phyloP scores from a whole-genome alignment of 2,888 invertebrate species.

The Tetanocera ferruginea region DNA sequence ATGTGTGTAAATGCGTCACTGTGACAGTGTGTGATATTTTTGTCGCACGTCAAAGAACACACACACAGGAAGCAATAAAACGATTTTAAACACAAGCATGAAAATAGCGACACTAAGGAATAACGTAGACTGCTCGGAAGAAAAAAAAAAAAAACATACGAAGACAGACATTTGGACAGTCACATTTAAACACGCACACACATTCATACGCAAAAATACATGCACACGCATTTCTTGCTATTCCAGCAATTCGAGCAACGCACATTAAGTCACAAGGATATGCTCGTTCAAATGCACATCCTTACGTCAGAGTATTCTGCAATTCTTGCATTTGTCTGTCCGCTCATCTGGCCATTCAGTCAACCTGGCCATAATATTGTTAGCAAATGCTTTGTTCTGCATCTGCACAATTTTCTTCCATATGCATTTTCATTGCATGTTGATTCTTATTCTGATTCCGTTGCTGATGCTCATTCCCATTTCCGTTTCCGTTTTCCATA shows the following conservation, averaged over 20 bases:
- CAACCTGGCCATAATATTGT: conserved; percentile 29
- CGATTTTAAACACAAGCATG: neutral
- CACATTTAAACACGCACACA: neutral
- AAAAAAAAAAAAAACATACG: no score
- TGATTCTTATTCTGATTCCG: neutral
- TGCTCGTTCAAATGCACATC: neutral
- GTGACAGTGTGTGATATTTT: neutral
- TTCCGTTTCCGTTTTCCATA: conserved; percentile 19
- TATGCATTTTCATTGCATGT: conserved; percentile 9
- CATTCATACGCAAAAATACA: neutral
- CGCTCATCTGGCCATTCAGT: conserved; percentile 1
- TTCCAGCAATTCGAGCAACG: neutral
- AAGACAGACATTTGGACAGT: neutral
- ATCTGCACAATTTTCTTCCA: conserved; percentile 20
- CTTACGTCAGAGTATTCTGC: neutral
- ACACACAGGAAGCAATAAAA: conserved; percentile 21
- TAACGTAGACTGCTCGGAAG: neutral
- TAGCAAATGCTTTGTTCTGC: conserved; percentile 40
- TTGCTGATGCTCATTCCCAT: conserved; percentile 22
- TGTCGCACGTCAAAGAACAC: neutral
- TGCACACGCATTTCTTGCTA: neutral
- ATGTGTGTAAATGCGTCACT: neutral
- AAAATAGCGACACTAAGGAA: neutral
- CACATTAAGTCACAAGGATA: neutral
- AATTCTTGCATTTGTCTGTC: neutral